Base-by-base conservation (phyloP, 2,113 vertebrate genomes). In the Capra hircus region DNA sequence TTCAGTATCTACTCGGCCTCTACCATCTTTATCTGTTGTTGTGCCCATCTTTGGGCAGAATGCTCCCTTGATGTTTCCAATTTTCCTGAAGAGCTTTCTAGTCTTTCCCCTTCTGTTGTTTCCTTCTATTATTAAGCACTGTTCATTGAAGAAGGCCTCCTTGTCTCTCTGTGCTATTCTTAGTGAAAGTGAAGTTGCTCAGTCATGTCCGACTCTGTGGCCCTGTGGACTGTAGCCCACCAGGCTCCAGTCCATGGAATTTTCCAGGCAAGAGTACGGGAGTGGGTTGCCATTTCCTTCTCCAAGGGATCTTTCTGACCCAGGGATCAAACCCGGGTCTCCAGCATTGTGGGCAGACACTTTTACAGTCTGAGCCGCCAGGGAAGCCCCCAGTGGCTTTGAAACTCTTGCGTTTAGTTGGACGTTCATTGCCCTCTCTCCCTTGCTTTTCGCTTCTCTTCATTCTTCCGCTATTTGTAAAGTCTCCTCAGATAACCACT, bases 121-220 rank as follows among this genome's bases (percentile, higher is more conserved):
- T 71, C 67, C 67, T 71, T 71, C 67, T 40, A 1, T 71, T 40
- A 23, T 3, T 71, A 71, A 71, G 67, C 67, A 40, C 19, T 40
- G 67, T 40, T 71, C 67, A 40, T 40, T 40, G 67, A 71, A 13
- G 67, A 71, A 71, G 19, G n/a, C n/a, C 67, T 71, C 23, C 67
- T 71, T 40, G 19, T 40, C n/a, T 71, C n/a, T 23, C n/a, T 40
- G 10, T 23, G 67, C 67, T 40, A 10, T 71, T 23, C 5, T 71
- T 71, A 36, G 10, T 40, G 67, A 40, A 71, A 71, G 67, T 71
- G n/a, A 40, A 71, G 67, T 23, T 71, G 67, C 19, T 71, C n/a
- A 40, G 67, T 71, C 10, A 0, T 40, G 67, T 40, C 64, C 0
- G 0, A 12, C 64, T 67, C 64, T 71, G 4, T 36, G 64, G 9